A percentile compares a stretch with the other conserved stretches of the same genome.
Evolutionary conservation across 92 coral and sea anemone species (phyloP).

Genomic region (Bergia puertoricense): DNA sequence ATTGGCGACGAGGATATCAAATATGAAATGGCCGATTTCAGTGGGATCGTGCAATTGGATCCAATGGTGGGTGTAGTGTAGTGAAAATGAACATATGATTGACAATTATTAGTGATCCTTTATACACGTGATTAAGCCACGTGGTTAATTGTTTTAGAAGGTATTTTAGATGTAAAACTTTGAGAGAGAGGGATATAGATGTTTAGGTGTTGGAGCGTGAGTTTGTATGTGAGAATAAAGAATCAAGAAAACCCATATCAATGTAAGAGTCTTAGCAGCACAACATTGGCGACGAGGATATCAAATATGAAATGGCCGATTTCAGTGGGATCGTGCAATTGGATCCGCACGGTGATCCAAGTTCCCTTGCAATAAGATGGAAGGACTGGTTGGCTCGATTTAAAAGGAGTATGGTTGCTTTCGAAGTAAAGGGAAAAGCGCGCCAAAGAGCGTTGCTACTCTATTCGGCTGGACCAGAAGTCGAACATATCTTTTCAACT

Average conservation of each 20-base stretch:
- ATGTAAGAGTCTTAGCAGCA: background rate
- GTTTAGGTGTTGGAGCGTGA: background rate
- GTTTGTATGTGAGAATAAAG: background rate
- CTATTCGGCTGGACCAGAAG: constrained; percentile 30
- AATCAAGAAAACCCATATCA: constrained; percentile 6
- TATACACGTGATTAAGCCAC: constrained; percentile 14
- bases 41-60: constrained; percentile 10
- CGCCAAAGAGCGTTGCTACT: constrained; percentile 10
- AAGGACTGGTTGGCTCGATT: background rate
- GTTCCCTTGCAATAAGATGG: background rate
- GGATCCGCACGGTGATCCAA: constrained; percentile 1
- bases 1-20: constrained; percentile 27
- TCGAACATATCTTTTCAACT: constrained; percentile 15
- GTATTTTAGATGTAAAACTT: background rate
- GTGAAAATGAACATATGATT: constrained; percentile 4
- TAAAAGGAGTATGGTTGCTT: constrained; percentile 25
- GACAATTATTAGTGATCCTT: constrained; percentile 10
- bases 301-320: constrained; percentile 1
- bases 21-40: constrained; percentile 8
- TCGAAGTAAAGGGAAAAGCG: constrained; percentile 5
- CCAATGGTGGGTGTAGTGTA: background rate
- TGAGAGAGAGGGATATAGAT: background rate
- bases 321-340: constrained; percentile 26
- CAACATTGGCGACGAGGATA: constrained; percentile 31
- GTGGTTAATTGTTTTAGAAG: background rate